Percentiles rank a stretch among this genome's conserved stretches.
Conservation (phyloP, 2,888 invertebrate species). For the Apantesis nais region DNA sequence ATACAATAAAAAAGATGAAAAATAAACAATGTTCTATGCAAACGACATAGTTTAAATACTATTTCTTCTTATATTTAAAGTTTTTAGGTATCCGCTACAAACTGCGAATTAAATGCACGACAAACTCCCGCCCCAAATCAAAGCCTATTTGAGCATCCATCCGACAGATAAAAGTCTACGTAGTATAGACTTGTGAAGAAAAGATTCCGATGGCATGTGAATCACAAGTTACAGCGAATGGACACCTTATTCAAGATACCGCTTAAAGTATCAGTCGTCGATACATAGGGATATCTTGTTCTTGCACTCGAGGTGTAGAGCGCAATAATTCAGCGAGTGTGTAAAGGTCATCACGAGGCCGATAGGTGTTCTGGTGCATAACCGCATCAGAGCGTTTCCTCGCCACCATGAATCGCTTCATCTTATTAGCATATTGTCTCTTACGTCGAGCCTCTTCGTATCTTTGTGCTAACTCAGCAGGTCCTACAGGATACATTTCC, state of each 20-base stretch:
- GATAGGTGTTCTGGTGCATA: slow-evolving; percentile 76
- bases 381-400: slow-evolving; percentile 81
- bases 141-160: slow-evolving; percentile 56
- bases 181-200: slow-evolving; percentile 8
- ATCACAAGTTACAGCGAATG: slow-evolving; percentile 51
- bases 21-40: slow-evolving; percentile 29
- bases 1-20: background rate
- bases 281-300: slow-evolving; percentile 85
- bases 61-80: slow-evolving; percentile 56
- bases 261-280: slow-evolving; percentile 87
- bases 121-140: slow-evolving; percentile 67
- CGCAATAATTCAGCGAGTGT: slow-evolving; percentile 86
- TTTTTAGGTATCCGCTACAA: slow-evolving; percentile 73
- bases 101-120: slow-evolving; percentile 80
- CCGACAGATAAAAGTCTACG: slow-evolving; percentile 44
- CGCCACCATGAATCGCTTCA: slow-evolving; percentile 88
- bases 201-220: slow-evolving; percentile 34
- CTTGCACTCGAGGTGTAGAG: slow-evolving; percentile 81
- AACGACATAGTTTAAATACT: slow-evolving; percentile 53
- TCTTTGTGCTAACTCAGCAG: slow-evolving; percentile 74
- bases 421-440: slow-evolving; percentile 78
- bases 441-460: slow-evolving; percentile 82
- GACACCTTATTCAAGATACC: slow-evolving; percentile 53
- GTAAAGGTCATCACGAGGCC: slow-evolving; percentile 85
- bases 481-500: slow-evolving; percentile 76